Evolutionary conservation across 2,113 vertebrate species (phyloP).

Genomic region (Toxotes jaculatrix): DNA sequence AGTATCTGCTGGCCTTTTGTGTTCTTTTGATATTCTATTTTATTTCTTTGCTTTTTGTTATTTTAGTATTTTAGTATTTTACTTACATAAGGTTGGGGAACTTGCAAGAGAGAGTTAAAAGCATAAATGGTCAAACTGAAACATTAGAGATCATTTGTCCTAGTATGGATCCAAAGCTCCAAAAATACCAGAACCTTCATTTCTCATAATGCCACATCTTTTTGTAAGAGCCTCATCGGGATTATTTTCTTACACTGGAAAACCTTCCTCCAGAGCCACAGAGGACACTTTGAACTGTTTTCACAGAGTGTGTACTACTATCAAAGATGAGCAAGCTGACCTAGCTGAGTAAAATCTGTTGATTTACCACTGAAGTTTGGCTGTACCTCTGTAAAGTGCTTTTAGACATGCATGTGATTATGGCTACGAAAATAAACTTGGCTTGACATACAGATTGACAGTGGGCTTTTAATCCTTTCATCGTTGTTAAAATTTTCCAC

Average conservation of each 20-base stretch:
- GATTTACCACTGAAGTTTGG: too few species aligned
- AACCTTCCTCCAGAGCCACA: neutral
- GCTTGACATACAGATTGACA: constrained; percentile 17
- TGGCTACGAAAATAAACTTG: constrained; percentile 22
- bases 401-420: neutral
- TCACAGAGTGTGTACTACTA: neutral
- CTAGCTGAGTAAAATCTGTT: too few species aligned
- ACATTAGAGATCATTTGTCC: neutral
- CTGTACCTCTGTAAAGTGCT: too few species aligned
- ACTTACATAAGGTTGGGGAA: neutral
- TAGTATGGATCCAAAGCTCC: neutral
- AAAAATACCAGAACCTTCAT: neutral
- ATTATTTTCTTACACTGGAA: neutral
- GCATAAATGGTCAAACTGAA: neutral
- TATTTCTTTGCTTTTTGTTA: neutral
- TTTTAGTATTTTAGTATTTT: neutral
- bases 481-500: neutral
- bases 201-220: neutral
- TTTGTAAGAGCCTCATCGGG: neutral
- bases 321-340: too few species aligned
- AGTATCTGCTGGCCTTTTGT: neutral
- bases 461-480: constrained; percentile 12
- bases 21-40: neutral
- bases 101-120: neutral
- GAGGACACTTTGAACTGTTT: too few species aligned